Base-by-base conservation (phyloP, 2,888 invertebrate genomes). In the Notocelia uddmanniana region DNA sequence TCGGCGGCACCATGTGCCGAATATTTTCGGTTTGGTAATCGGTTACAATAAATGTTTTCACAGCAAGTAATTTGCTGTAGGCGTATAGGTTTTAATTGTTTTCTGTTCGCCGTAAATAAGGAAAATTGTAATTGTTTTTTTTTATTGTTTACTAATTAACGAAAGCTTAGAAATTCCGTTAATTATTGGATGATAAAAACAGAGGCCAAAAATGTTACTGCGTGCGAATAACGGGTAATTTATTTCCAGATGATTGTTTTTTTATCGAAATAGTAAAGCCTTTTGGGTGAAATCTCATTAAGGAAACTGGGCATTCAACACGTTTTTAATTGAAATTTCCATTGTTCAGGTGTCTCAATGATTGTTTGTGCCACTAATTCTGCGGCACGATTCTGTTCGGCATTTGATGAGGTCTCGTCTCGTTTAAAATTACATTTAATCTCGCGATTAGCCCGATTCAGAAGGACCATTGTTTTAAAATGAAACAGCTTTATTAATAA, bases 391-490 rank as follows among this genome's bases (percentile, higher is more conserved):
- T 78, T 76, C 76, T 74, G 77, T 79, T 81, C 76, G 74, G 77
- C 76, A 50, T 71, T 68, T 74, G 74, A 74, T 73, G 63, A 62
- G 70, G 63, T 55, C 69, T 63, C 76, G 74, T 78, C 79, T 77
- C 78, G 79, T 78, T 78, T 77, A 74, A 78, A 78, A 81, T 81
- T 79, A 80, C 78, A 73, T 79, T 76, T 82, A 76, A 81, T 79
- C 79, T 78, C 67, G 75, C 74, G 70, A 74, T 76, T 73, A 76
- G 66, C 68, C 74, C 71, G 72, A 75, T 76, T 72, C 71, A 21
- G 37, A 59, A 66, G 54, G 52, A 31, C 34, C 37, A 34, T 63
- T 58, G 73, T 60, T 67, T n/a, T 26, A 59, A 60, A 67, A 48
- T 55, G 48, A 8, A 41, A 52, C 10, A 41, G 52, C n/a, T 50